Evolutionary conservation across 2,797 vertebrate species (phyloP).

Genomic region (Heliangelus exortis): DNA sequence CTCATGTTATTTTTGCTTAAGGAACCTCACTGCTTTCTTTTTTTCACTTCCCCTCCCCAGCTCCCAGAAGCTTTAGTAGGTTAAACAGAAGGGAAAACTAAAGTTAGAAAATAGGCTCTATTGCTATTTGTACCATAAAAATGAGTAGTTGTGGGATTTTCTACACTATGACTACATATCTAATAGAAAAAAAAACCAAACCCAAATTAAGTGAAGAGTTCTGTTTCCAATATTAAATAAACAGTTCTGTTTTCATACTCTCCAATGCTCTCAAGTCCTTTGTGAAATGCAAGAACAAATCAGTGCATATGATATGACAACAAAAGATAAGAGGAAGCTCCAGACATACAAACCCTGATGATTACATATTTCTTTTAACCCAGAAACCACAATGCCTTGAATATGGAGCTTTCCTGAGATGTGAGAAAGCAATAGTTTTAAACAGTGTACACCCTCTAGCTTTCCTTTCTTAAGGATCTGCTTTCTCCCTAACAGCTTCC

Average conservation of each 20-base stretch:
- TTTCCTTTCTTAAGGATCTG: accelerated
- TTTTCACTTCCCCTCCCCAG: not conserved
- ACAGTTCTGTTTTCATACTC: not conserved
- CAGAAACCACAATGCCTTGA: not conserved
- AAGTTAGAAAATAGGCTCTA: not conserved
- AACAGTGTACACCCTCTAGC: not conserved
- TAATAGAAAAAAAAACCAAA: not conserved
- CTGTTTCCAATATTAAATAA: not conserved
- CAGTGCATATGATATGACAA: not conserved
- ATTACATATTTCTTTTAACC: not conserved
- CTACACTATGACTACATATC: not conserved
- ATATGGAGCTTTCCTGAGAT: not conserved
- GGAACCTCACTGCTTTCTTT: not conserved
- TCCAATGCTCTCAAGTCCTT: not conserved
- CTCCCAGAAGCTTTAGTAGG: not conserved
- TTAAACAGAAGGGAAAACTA: not conserved
- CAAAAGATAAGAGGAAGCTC: not conserved
- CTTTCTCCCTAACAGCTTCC: not conserved
- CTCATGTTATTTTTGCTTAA: not conserved
- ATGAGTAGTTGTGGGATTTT: not conserved
- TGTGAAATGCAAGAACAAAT: not conserved
- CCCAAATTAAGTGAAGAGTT: not conserved
- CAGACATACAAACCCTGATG: not conserved
- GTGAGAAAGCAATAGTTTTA: not conserved
- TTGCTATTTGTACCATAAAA: not conserved